A percentile compares a stretch with the other conserved stretches of the same genome.
These are phyloP conservation scores for Drosophila conformis DNA, from an alignment of 2,888 invertebrate genomes.

Conservation along the genomic window DNA sequence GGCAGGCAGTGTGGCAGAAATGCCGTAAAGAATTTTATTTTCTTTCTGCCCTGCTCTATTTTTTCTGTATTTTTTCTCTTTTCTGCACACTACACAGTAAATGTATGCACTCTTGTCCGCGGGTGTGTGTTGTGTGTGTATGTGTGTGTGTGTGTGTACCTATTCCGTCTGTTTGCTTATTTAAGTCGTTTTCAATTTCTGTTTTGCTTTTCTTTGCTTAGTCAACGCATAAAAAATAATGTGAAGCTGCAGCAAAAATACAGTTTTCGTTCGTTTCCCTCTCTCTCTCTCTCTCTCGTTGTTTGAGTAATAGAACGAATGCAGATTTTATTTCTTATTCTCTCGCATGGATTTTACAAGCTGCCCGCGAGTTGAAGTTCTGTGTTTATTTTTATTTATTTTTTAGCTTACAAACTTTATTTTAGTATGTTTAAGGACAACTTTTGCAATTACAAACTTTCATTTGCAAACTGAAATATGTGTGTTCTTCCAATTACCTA, in stretches of 20 bases:
- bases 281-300: background rate
- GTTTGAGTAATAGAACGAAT: slow-evolving; percentile 42
- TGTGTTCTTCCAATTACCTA: slow-evolving; percentile 22
- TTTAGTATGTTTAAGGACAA: slow-evolving; percentile 43
- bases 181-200: slow-evolving; percentile 76
- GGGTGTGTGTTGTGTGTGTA: slow-evolving; percentile 1
- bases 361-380: background rate
- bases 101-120: slow-evolving; percentile 3
- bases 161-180: slow-evolving; percentile 65
- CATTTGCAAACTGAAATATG: slow-evolving; percentile 47
- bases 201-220: slow-evolving; percentile 74
- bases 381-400: slow-evolving; percentile 35
- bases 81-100: slow-evolving; percentile 14
- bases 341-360: slow-evolving; percentile 42
- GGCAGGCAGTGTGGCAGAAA: slow-evolving; percentile 3
- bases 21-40: slow-evolving; percentile 47
- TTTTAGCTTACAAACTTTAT: slow-evolving; percentile 48
- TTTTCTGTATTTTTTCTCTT: background rate
- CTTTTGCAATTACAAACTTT: slow-evolving; percentile 71
- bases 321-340: slow-evolving; percentile 56
- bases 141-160: slow-evolving; percentile 13
- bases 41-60: slow-evolving; percentile 1
- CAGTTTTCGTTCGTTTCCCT: slow-evolving; percentile 26
- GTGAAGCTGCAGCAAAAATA: slow-evolving; percentile 60
- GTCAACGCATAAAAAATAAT: slow-evolving; percentile 76